Evolutionary conservation across 2,888 invertebrate species (phyloP), one percentile per base, ranked within the genome.

Genomic region (Anagyrus pseudococci): DNA sequence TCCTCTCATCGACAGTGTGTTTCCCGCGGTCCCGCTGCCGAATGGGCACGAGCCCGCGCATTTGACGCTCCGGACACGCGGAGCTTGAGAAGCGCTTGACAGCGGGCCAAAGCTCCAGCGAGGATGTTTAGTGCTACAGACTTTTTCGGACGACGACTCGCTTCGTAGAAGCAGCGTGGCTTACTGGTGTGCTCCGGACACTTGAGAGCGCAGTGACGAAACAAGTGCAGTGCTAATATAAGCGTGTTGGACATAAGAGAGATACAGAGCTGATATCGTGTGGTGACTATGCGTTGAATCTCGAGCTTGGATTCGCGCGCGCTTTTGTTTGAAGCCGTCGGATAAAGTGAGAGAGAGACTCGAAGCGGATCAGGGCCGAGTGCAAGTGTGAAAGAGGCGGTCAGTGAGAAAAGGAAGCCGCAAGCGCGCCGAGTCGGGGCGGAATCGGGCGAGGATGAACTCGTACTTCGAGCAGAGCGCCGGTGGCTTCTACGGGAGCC

Each of bases 391-490:
- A 10, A 46, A n/a, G n/a, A 22, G n/a, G 4, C n/a, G n/a, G n/a
- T n/a, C n/a, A n/a, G n/a, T n/a, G n/a, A n/a, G n/a, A n/a, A n/a
- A n/a, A n/a, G n/a, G n/a, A n/a, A n/a, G n/a, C n/a, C n/a, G n/a
- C 10, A 29, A 29, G 10, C 29, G 29, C 19, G 15, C 10, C 37
- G 4, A 50, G 50, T 33, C 15, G 13, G 40, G 15, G 20, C 17
- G 2, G 20, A 17, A n/a, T 8, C 3, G 58, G 13, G 15, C 47
- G 26, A 77, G 72, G 64, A 77, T 95, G 95, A 95, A 94, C 91
- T 94, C 94, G 82, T 96, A 95, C 83, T 96, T 95, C 83, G 95
- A 95, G 86, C 95, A 95, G 86, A 91, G 92, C 83, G 75, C 79
- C 66, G 76, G 80, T 72, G 94, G 94, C 83, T 96, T 96, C 86